These are phyloP conservation scores for Xiphorhynchus elegans DNA, from an alignment of 2,113 vertebrate genomes.

Conservation along the genomic window DNA sequence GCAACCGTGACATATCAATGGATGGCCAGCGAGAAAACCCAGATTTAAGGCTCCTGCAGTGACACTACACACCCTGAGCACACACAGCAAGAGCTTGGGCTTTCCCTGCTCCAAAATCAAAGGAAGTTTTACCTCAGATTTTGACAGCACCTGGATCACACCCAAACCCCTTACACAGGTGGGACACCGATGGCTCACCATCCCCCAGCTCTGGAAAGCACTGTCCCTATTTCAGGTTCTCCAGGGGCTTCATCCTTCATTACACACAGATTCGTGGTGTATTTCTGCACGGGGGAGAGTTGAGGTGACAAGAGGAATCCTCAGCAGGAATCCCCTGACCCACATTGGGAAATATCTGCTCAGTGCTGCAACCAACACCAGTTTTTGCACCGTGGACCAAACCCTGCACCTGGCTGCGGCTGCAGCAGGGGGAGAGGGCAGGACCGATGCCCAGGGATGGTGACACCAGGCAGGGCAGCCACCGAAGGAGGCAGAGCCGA, in stretches of 20 bases:
- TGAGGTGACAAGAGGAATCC: not conserved
- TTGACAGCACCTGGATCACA: not conserved
- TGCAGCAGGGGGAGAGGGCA: not conserved
- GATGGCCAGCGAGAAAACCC: not conserved
- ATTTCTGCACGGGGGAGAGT: not conserved
- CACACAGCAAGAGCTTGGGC: not conserved
- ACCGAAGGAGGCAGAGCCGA: not conserved
- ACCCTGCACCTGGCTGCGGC: not conserved
- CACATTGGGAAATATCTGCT: not conserved
- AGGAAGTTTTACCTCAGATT: not conserved
- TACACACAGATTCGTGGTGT: not conserved
- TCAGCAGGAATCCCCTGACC: not conserved
- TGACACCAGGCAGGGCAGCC: not conserved
- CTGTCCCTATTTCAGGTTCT: not conserved
- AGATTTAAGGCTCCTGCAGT: not conserved
- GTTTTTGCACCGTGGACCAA: not conserved
- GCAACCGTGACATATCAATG: not conserved
- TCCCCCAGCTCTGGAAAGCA: not conserved
- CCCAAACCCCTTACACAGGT: not conserved
- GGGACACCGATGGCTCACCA: rapidly evolving
- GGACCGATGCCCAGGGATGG: rapidly evolving
- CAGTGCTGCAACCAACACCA: not conserved
- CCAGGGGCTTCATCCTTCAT: not conserved
- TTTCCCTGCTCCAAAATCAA: not conserved
- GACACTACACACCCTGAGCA: not conserved